phyloP scores from a whole-genome alignment of 2,888 invertebrate genomes.

The Nomada goodeniana region DNA sequence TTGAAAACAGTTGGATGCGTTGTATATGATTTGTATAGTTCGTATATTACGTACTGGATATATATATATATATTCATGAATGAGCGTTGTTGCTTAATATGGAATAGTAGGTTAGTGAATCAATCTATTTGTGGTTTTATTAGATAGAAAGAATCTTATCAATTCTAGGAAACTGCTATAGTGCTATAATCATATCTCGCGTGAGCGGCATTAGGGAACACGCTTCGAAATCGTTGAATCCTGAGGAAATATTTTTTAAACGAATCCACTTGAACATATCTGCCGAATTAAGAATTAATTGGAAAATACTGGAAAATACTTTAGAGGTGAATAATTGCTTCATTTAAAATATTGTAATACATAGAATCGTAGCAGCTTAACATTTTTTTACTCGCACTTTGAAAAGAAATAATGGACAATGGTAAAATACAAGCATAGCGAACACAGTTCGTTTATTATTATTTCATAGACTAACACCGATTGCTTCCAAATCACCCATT shows the following conservation, averaged over 20 bases:
- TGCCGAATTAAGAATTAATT: neutral
- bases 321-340: neutral
- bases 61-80: neutral
- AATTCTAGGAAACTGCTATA: neutral
- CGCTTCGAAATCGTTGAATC: neutral
- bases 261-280: neutral
- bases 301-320: neutral
- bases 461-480: too few species aligned
- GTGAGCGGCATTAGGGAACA: neutral
- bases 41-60: too few species aligned
- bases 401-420: too few species aligned
- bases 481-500: too few species aligned
- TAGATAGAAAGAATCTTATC: neutral
- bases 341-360: too few species aligned
- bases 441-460: too few species aligned
- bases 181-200: neutral
- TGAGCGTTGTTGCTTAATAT: neutral
- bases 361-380: too few species aligned
- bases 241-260: neutral
- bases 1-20: too few species aligned
- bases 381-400: too few species aligned
- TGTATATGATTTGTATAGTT: too few species aligned
- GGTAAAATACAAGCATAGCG: too few species aligned
- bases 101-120: neutral
- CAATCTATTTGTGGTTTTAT: neutral